Conservation (phyloP, 2,113 vertebrate species). For the Furnarius figulus region DNA sequence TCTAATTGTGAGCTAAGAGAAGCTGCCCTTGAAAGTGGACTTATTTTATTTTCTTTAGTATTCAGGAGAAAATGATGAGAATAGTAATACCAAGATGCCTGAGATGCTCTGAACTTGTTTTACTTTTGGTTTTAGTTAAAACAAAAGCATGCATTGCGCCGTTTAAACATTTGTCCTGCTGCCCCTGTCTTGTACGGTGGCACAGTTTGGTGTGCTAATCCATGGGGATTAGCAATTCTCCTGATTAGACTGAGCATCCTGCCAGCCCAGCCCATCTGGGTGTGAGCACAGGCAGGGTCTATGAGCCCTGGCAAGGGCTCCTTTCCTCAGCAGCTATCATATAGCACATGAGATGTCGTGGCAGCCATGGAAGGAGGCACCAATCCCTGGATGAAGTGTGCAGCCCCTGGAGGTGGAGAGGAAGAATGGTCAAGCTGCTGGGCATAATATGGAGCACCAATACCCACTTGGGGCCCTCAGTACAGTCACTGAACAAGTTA, state of each 20-base stretch:
- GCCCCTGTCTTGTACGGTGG: neutral
- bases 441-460: neutral
- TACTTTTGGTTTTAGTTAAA: neutral
- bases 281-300: neutral
- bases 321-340: neutral
- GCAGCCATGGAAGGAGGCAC: neutral
- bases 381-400: neutral
- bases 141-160: neutral
- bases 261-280: accelerated
- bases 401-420: neutral
- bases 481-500: neutral
- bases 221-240: neutral
- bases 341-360: neutral
- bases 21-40: neutral
- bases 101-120: neutral
- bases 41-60: neutral
- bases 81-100: neutral
- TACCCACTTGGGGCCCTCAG: neutral
- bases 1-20: neutral
- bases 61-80: neutral
- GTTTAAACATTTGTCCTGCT: neutral
- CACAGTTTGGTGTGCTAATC: neutral
- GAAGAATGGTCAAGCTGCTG: neutral
- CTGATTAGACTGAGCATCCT: neutral
- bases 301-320: neutral